Evolutionary conservation across 1,140 invertebrate species (phyloP).

Genomic region (Caenorhabditis inopinata): DNA sequence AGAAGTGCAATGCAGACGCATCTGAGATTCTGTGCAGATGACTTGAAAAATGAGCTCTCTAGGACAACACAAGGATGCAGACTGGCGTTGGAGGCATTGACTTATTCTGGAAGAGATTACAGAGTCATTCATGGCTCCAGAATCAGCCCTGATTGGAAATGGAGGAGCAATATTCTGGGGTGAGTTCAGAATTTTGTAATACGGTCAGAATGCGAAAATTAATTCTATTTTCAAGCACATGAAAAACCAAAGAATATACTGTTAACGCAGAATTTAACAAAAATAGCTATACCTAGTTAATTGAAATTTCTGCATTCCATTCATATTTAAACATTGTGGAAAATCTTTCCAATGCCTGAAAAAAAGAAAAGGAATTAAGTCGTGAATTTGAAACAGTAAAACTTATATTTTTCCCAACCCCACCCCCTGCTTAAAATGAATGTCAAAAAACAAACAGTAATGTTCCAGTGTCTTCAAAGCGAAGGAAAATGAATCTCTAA

Average conservation of each 20-base stretch:
- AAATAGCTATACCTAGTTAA: too few relatives aligned
- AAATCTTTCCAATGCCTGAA: too few relatives aligned
- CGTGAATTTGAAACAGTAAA: too few relatives aligned
- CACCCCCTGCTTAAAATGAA: too few relatives aligned
- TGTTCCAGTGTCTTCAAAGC: slow-evolving; percentile 38
- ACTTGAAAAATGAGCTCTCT: slow-evolving; percentile 37
- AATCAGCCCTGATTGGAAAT: slow-evolving; percentile 43
- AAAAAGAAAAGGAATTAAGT: too few relatives aligned
- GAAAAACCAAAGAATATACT: neutral
- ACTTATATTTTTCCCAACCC: too few relatives aligned
- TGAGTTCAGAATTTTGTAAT: too few relatives aligned
- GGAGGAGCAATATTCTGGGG: slow-evolving; percentile 35
- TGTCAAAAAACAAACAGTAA: too few relatives aligned
- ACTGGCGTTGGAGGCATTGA: slow-evolving; percentile 29
- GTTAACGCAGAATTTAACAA: too few relatives aligned
- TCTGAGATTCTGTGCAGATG: slow-evolving; percentile 36
- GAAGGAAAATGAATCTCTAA: slow-evolving; percentile 12
- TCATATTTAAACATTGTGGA: too few relatives aligned
- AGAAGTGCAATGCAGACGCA: slow-evolving; percentile 21
- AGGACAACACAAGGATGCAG: slow-evolving; percentile 13
- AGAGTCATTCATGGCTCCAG: slow-evolving; percentile 36
- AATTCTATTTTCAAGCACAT: neutral
- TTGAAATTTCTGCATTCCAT: too few relatives aligned
- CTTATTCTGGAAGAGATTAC: slow-evolving; percentile 34
- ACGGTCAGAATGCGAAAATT: too few relatives aligned